Conservation (phyloP, 30 jellyfish, hydroid and myxozoan species). For the Hydractinia echinata region DNA sequence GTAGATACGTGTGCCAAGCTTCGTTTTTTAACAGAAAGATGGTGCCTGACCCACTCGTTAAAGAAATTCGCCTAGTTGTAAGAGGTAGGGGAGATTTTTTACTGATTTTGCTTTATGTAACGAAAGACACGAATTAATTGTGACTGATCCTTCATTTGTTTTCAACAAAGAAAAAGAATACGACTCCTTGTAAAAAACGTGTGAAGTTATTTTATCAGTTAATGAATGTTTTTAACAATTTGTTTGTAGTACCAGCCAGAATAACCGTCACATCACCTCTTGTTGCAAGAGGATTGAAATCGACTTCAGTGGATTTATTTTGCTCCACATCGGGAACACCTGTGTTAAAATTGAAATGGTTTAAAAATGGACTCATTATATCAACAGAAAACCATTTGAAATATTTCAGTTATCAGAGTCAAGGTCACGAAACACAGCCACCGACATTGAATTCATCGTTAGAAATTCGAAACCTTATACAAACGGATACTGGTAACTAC, state of each 20-base stretch:
- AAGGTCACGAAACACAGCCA: conserved; percentile 34
- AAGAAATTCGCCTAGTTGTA: conserved; percentile 39
- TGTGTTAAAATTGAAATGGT: conserved; percentile 49
- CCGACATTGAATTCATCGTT: conserved; percentile 56
- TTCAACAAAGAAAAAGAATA: not conserved
- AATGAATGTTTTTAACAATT: not conserved
- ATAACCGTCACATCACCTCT: conserved; percentile 29
- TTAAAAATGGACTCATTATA: conserved; percentile 31
- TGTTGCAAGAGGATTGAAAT: conserved; percentile 41
- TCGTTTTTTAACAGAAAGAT: conserved; percentile 40
- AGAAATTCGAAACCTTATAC: conserved; percentile 29
- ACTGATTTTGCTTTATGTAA: too few relatives aligned
- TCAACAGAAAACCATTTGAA: conserved; percentile 33
- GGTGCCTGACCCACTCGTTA: conserved; percentile 48
- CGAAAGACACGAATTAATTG: too few relatives aligned
- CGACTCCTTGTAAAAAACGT: not conserved
- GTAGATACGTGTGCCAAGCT: conserved; percentile 77
- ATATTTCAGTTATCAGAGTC: conserved; percentile 4
- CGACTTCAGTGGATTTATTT: conserved; percentile 32
- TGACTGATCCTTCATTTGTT: not conserved
- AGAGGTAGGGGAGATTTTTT: conserved; percentile 39
- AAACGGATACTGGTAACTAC: conserved; percentile 72
- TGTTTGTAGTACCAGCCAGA: conserved; percentile 73
- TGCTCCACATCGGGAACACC: conserved; percentile 83
- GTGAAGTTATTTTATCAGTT: too few relatives aligned